These are phyloP conservation scores for Ormia ochracea DNA, from an alignment of 2,888 invertebrate species.

Conservation along the genomic window DNA sequence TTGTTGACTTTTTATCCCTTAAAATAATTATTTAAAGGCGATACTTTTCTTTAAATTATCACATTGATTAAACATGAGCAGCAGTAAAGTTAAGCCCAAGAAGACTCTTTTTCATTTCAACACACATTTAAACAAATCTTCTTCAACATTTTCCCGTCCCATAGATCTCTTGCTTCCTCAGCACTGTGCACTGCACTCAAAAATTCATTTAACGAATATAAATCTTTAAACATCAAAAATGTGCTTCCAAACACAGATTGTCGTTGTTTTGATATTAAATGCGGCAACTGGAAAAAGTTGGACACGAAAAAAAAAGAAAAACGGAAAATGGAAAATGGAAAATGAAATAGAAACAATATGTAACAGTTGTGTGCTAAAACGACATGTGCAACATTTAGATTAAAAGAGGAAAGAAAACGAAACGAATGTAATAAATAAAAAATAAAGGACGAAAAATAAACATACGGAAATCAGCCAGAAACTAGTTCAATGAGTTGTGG, in stretches of 20 bases:
- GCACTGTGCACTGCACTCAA: not conserved
- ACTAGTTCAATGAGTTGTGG: slow-evolving; percentile 50
- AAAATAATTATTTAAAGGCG: not conserved
- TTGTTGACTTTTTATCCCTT: not conserved
- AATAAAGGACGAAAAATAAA: not conserved
- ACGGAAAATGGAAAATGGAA: not conserved
- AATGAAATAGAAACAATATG: not conserved
- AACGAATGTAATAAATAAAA: not conserved
- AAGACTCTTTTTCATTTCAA: no score
- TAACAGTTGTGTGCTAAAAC: slow-evolving; percentile 40
- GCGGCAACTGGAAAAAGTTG: slow-evolving; percentile 1
- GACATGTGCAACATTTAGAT: slow-evolving; percentile 45
- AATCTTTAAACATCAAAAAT: slow-evolving; percentile 18
- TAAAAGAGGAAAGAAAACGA: slow-evolving; percentile 25
- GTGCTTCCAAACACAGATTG: slow-evolving; percentile 30
- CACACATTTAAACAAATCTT: not conserved
- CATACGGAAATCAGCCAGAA: slow-evolving; percentile 44
- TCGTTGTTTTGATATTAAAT: slow-evolving; percentile 3
- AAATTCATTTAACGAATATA: not conserved
- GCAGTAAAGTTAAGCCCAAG: not conserved
- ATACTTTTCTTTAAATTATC: not conserved
- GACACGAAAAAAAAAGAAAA: not conserved
- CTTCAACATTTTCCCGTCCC: not conserved
- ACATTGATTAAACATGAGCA: not conserved
- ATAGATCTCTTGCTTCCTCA: not conserved